Evolutionary conservation across 2,113 vertebrate genomes (phyloP).

Genomic region (Heliornis fulica): DNA sequence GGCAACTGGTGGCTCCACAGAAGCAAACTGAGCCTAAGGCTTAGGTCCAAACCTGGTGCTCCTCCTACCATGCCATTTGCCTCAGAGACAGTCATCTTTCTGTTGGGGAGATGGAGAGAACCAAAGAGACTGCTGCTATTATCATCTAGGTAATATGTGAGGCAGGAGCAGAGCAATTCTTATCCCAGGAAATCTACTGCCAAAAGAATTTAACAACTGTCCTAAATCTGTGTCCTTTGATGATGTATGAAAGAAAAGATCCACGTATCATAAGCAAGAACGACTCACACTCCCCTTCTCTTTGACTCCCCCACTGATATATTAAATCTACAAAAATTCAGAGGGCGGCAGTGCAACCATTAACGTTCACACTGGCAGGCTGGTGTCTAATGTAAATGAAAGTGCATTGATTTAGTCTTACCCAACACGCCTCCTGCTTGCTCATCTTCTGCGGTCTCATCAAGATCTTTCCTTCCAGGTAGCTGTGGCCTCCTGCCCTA

Average conservation of each 20-base stretch:
- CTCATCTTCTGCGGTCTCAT: conserved; percentile 24
- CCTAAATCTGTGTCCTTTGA: background rate
- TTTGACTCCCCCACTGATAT: background rate
- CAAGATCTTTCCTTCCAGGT: conserved; percentile 29
- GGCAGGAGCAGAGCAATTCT: background rate
- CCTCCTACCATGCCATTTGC: background rate
- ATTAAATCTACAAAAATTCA: conserved; percentile 50
- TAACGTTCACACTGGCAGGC: background rate
- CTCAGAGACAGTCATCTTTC: background rate
- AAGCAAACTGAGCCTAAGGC: background rate
- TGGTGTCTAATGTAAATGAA: conserved; percentile 58
- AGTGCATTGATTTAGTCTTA: conserved; percentile 35
- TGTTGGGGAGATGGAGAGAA: background rate
- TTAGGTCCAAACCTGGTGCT: background rate
- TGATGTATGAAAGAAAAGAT: background rate
- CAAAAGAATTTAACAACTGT: background rate
- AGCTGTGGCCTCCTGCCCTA: conserved; percentile 21
- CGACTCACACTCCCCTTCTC: background rate
- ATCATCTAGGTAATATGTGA: background rate
- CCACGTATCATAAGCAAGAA: background rate
- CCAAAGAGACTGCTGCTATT: background rate
- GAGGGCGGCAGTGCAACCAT: conserved; percentile 5
- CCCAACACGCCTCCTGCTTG: background rate
- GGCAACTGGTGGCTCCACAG: background rate
- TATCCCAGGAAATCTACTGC: background rate